Percentiles rank a stretch among this genome's conserved stretches.
Conservation (phyloP, 2,797 vertebrate species). For the Xenopus petersii region DNA sequence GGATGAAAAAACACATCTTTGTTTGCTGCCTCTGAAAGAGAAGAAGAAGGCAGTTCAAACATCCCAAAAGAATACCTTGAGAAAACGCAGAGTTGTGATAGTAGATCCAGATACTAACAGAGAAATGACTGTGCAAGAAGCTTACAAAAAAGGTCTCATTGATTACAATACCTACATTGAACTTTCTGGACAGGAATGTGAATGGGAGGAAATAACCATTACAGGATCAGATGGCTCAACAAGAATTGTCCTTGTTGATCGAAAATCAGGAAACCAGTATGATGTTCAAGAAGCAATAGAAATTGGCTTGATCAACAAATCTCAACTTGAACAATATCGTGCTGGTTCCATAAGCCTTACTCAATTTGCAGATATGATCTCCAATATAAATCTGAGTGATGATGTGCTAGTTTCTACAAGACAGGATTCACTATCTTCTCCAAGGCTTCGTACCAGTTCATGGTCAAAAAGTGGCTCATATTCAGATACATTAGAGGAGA, state of each 20-base stretch:
- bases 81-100: conserved; percentile 94
- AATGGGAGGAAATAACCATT: conserved; percentile 98
- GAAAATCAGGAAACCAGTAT: conserved; percentile 91
- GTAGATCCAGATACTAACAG: conserved; percentile 93
- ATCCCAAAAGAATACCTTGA: conserved; percentile 83
- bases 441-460: conserved; percentile 73
- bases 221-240: conserved; percentile 81
- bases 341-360: conserved; percentile 81
- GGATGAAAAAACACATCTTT: conserved; percentile 81
- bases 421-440: conserved; percentile 63
- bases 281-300: conserved; percentile 87
- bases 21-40: conserved; percentile 84
- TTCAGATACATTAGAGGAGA: conserved; percentile 82
- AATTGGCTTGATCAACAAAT: conserved; percentile 75
- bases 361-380: conserved; percentile 88
- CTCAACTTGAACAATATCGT: conserved; percentile 82
- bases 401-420: conserved; percentile 73
- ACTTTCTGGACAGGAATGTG: conserved; percentile 92
- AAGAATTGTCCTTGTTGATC: conserved; percentile 85
- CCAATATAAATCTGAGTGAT: conserved; percentile 71
- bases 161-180: conserved; percentile 94
- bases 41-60: conserved; percentile 81
- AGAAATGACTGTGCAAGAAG: conserved; percentile 96
- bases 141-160: conserved; percentile 87
- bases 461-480: conserved; percentile 81